Conservation (phyloP, 2,113 vertebrate genomes). For the Aphelocoma coerulescens region DNA sequence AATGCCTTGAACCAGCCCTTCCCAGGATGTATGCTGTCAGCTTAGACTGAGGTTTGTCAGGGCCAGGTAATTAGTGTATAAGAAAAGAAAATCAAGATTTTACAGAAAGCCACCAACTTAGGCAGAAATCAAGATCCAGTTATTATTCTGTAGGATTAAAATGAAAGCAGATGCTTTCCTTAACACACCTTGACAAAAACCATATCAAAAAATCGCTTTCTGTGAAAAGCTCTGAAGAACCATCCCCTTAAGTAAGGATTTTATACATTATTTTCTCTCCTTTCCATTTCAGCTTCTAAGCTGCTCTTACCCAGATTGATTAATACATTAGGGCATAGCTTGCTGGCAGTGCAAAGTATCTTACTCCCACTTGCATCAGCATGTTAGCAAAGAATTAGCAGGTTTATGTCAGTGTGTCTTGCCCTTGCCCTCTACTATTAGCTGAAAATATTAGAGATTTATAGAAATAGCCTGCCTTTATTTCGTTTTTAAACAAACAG, state of each 20-base stretch:
- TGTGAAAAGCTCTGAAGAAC: neutral
- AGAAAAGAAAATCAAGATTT: neutral
- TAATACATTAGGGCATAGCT: neutral
- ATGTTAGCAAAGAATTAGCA: neutral
- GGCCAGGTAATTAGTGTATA: neutral
- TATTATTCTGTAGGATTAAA: neutral
- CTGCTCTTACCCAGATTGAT: neutral
- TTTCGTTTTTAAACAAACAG: neutral
- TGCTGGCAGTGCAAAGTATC: neutral
- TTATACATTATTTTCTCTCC: neutral
- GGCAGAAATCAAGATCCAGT: neutral
- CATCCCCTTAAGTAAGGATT: neutral
- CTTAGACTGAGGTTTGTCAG: neutral
- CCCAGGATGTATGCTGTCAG: neutral
- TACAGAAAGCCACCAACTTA: neutral
- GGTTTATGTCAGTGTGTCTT: neutral
- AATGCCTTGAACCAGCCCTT: neutral
- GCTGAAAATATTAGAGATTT: neutral
- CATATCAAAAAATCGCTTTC: neutral
- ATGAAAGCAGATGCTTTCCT: neutral
- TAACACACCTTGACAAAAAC: neutral
- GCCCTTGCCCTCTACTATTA: neutral
- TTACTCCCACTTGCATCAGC: neutral
- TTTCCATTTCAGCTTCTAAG: neutral
- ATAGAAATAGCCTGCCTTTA: neutral